Conservation (phyloP, 2,797 vertebrate genomes). For the Monodelphis domestica region DNA sequence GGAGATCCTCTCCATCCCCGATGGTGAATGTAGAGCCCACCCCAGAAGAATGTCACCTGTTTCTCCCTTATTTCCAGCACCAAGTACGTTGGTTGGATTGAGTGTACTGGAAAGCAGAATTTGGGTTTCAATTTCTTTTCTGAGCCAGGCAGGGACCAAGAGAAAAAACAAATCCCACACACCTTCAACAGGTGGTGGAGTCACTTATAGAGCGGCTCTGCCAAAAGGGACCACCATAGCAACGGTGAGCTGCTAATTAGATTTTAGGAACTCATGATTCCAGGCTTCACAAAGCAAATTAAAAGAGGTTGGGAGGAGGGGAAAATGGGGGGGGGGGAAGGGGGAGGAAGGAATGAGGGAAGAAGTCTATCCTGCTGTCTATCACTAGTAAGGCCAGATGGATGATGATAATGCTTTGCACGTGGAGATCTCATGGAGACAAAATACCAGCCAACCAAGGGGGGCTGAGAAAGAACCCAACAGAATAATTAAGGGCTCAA, state of each 20-base stretch:
- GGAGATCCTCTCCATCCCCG: neutral
- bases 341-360: neutral
- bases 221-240: conserved; percentile 9
- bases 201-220: neutral
- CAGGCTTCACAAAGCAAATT: conserved; percentile 27
- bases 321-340: neutral
- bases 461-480: neutral
- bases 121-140: neutral
- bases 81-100: neutral
- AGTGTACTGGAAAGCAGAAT: neutral
- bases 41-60: neutral
- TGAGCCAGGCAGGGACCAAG: neutral
- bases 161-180: neutral
- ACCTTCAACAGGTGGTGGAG: neutral
- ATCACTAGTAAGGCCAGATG: conserved; percentile 30
- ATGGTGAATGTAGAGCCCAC: neutral
- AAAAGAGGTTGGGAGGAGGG: neutral
- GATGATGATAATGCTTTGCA: conserved; percentile 48
- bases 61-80: neutral
- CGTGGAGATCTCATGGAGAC: conserved; percentile 35
- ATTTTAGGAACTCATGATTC: conserved; percentile 18
- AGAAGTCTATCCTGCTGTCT: neutral
- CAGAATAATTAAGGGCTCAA: conserved; percentile 41
- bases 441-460: neutral
- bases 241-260: neutral